A percentile compares a stretch with the other conserved stretches of the same genome.
phyloP scores from a whole-genome alignment of 2,113 vertebrate genomes.

The Sterna hirundo region DNA sequence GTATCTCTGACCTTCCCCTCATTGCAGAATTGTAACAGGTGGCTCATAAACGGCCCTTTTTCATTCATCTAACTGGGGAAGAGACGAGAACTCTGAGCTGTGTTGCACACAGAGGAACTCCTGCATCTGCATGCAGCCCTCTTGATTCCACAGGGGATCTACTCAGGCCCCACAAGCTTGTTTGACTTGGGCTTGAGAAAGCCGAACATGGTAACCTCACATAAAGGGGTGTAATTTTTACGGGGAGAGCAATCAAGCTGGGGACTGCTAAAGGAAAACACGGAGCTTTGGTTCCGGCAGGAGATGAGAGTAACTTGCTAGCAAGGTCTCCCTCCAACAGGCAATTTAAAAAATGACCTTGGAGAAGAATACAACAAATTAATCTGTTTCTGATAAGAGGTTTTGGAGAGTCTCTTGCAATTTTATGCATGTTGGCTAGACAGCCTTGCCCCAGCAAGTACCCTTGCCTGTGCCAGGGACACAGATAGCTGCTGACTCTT shows the following conservation, averaged over 20 bases:
- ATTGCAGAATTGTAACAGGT: not conserved
- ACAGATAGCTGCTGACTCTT: not conserved
- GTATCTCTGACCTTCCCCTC: not conserved
- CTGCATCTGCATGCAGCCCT: not conserved
- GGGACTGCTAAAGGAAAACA: not conserved
- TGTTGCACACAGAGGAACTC: not conserved
- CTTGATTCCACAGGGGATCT: not conserved
- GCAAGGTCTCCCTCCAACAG: conserved; percentile 26
- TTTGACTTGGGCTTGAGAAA: not conserved
- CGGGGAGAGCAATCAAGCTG: not conserved
- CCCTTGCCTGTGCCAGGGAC: not conserved
- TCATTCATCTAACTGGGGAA: not conserved
- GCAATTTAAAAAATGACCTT: conserved; percentile 32
- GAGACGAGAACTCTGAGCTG: not conserved
- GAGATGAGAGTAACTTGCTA: not conserved
- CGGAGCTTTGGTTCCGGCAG: not conserved
- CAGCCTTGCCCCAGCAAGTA: conserved; percentile 32
- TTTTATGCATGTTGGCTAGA: conserved; percentile 21
- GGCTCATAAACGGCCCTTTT: not conserved
- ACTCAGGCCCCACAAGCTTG: not conserved
- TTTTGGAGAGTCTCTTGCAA: conserved; percentile 35
- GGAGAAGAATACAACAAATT: conserved; percentile 25
- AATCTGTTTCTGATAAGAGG: conserved; percentile 20
- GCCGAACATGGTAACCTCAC: not conserved
- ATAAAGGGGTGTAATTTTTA: not conserved